These are phyloP conservation scores for Tympanuchus pallidicinctus DNA, from an alignment of 2,113 vertebrate species.

Conservation along the genomic window DNA sequence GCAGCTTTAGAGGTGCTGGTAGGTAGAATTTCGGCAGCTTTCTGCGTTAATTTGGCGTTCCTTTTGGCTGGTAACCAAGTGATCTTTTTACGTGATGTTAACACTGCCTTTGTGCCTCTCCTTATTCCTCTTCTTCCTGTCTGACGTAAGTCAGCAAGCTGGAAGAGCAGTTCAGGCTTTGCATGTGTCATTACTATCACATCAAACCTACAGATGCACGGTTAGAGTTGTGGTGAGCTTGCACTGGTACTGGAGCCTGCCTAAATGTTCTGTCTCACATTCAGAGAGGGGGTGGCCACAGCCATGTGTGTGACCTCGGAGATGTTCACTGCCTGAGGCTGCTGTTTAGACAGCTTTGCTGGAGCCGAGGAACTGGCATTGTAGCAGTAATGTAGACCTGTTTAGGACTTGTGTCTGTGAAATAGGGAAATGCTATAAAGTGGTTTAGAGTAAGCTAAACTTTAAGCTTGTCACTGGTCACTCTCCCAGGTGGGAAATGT, in stretches of 20 bases:
- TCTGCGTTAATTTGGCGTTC: not conserved
- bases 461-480: not conserved
- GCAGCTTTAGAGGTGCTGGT: accelerated
- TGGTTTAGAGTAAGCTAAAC: not conserved
- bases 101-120: not conserved
- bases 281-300: not conserved
- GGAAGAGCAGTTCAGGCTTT: not conserved
- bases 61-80: not conserved
- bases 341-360: not conserved
- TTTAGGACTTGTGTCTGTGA: not conserved
- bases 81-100: not conserved
- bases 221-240: not conserved
- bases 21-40: not conserved
- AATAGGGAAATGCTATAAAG: not conserved
- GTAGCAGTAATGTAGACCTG: not conserved
- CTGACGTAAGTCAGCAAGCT: not conserved
- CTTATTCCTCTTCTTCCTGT: not conserved
- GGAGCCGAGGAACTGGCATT: not conserved
- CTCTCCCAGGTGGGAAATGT: not conserved
- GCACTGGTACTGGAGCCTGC: not conserved
- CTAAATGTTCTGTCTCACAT: not conserved
- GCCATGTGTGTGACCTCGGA: not conserved
- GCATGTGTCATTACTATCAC: not conserved
- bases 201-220: not conserved
- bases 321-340: not conserved